Conservation (phyloP, 1,140 invertebrate genomes). For the Orchesella cincta region DNA sequence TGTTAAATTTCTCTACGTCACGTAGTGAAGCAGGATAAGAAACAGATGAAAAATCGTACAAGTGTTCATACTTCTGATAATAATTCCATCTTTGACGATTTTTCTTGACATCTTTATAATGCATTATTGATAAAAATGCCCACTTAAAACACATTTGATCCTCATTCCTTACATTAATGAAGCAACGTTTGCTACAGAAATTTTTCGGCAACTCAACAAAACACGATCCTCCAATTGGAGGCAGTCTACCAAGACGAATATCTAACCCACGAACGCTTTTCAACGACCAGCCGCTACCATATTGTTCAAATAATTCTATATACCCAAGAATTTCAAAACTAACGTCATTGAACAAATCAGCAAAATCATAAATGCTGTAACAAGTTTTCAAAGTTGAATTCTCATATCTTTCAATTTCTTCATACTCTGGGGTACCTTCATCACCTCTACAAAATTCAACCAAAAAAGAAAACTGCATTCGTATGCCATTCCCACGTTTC, state of each 20-base stretch:
- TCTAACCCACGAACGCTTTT: neutral
- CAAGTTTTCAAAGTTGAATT: neutral
- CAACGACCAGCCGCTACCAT: neutral
- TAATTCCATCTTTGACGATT: neutral
- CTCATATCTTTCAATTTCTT: neutral
- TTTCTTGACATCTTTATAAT: neutral
- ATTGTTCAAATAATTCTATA: constrained; percentile 3
- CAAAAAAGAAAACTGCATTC: neutral
- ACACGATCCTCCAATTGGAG: neutral
- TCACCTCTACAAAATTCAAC: neutral
- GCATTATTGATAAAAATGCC: neutral
- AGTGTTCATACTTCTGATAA: neutral
- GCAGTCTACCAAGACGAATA: neutral
- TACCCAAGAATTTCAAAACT: neutral
- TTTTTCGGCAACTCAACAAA: neutral
- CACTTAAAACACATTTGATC: neutral
- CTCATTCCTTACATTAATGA: neutral
- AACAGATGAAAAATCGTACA: neutral
- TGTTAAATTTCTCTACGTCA: neutral
- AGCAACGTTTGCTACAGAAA: neutral
- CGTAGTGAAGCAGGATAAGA: neutral
- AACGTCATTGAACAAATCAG: neutral
- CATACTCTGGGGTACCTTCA: neutral
- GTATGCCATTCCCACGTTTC: neutral
- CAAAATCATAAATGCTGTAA: neutral